These are phyloP conservation scores for Adelges cooleyi DNA, from an alignment of 1,140 invertebrate genomes.

Conservation along the genomic window DNA sequence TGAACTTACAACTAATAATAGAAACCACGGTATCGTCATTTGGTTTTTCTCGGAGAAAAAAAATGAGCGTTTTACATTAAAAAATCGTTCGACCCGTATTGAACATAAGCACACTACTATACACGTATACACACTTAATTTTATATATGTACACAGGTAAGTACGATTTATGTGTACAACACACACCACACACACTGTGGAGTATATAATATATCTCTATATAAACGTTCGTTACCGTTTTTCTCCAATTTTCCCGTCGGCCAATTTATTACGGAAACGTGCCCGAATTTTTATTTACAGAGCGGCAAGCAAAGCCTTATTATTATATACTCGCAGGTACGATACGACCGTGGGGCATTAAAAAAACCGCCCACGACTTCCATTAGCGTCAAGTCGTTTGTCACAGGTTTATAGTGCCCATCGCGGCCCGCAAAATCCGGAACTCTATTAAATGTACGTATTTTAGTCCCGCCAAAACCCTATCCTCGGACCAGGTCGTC, in stretches of 20 bases:
- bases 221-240: not conserved
- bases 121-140: too few relatives aligned
- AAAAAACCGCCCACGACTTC: constrained; percentile 28
- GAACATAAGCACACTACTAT: too few relatives aligned
- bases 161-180: too few relatives aligned
- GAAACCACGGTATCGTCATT: too few relatives aligned
- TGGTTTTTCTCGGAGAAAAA: too few relatives aligned
- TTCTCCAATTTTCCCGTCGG: not conserved
- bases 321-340: too few relatives aligned
- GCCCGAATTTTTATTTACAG: constrained; percentile 26
- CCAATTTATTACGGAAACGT: constrained; percentile 25
- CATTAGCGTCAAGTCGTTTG: constrained; percentile 27
- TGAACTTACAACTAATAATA: too few relatives aligned
- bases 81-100: too few relatives aligned
- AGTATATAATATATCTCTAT: too few relatives aligned
- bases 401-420: constrained; percentile 26
- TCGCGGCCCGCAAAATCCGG: constrained; percentile 9
- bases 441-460: constrained; percentile 27
- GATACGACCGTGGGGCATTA: not conserved
- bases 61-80: too few relatives aligned
- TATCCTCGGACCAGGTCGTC: not conserved
- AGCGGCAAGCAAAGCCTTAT: not conserved
- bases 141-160: too few relatives aligned
- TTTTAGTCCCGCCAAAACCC: constrained; percentile 14
- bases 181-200: too few relatives aligned